phyloP scores from a whole-genome alignment of 2,888 invertebrate species.

The Plagodis pulveraria region DNA sequence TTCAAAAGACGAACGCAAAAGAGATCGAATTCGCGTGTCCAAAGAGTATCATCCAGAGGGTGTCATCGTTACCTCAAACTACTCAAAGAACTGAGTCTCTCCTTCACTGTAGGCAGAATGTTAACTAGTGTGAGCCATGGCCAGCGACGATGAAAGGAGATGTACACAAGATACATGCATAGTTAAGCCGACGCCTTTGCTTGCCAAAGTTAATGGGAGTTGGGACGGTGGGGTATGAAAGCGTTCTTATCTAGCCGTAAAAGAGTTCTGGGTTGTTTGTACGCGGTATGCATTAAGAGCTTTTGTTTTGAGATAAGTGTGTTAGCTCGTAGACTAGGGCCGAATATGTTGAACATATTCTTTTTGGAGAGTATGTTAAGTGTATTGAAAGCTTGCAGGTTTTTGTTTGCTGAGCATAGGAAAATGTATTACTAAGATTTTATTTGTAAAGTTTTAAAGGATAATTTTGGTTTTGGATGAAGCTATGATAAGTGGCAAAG shows the following conservation, averaged over 20 bases:
- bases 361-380: background rate
- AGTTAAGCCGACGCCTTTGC: constrained; percentile 69
- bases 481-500: no score
- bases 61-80: constrained; percentile 54
- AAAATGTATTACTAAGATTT: no score
- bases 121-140: constrained; percentile 68
- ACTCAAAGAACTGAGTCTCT: no score
- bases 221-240: constrained; percentile 63
- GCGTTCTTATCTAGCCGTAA: constrained; percentile 66
- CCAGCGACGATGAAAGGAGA: constrained; percentile 72
- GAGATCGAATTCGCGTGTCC: constrained; percentile 67
- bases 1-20: constrained; percentile 49
- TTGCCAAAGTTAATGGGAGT: constrained; percentile 79
- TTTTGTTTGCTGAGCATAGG: background rate
- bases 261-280: constrained; percentile 59
- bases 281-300: constrained; percentile 34
- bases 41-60: constrained; percentile 52
- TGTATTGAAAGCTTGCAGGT: background rate
- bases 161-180: constrained; percentile 80
- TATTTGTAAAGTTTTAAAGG: no score
- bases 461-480: no score
- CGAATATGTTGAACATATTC: no score
- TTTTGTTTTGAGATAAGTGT: constrained; percentile 47
- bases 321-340: constrained; percentile 29
- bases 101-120: constrained; percentile 58